Percentiles rank a stretch among this genome's conserved stretches.
These are phyloP conservation scores for Nannoperca obscura DNA, from an alignment of 2,797 vertebrate species.

Conservation along the genomic window DNA sequence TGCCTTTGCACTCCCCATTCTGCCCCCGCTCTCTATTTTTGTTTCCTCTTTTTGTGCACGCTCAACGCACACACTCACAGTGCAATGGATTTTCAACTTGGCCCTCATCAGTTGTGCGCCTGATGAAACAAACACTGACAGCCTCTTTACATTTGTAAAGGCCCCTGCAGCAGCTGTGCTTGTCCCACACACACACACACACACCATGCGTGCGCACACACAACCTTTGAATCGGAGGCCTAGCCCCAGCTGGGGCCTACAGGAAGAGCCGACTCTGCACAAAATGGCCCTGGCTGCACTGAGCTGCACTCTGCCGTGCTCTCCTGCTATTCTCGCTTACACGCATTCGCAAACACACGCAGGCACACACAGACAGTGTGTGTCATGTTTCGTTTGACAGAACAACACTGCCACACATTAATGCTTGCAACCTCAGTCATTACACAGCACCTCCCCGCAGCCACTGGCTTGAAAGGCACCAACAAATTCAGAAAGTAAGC, in stretches of 20 bases:
- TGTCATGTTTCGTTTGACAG: conserved; percentile 84
- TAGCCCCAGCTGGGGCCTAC: conserved; percentile 95
- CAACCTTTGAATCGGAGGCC: conserved; percentile 91
- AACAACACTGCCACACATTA: conserved; percentile 70
- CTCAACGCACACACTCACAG: conserved; percentile 72
- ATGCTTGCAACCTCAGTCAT: conserved; percentile 55
- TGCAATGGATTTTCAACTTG: conserved; percentile 95
- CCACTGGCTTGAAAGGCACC: conserved; percentile 13
- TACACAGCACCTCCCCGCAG: conserved; percentile 35
- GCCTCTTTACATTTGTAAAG: conserved; percentile 99
- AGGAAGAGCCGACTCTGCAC: conserved; percentile 91
- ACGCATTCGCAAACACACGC: conserved; percentile 38
- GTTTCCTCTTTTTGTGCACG: conserved; percentile 84
- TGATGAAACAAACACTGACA: conserved; percentile 99
- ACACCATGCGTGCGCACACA: conserved; percentile 30
- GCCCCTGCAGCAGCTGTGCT: conserved; percentile 98
- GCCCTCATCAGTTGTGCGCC: conserved; percentile 97
- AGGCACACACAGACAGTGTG: conserved; percentile 65
- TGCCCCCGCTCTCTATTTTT: conserved; percentile 82
- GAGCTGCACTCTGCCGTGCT: conserved; percentile 58
- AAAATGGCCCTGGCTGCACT: conserved; percentile 87
- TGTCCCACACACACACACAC: conserved; percentile 91
- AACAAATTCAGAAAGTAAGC: conserved; percentile 20
- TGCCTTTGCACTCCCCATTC: conserved; percentile 70
- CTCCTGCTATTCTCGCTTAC: conserved; percentile 56